Evolutionary conservation across 2,888 invertebrate genomes (phyloP).

Genomic region (Panopea generosa): DNA sequence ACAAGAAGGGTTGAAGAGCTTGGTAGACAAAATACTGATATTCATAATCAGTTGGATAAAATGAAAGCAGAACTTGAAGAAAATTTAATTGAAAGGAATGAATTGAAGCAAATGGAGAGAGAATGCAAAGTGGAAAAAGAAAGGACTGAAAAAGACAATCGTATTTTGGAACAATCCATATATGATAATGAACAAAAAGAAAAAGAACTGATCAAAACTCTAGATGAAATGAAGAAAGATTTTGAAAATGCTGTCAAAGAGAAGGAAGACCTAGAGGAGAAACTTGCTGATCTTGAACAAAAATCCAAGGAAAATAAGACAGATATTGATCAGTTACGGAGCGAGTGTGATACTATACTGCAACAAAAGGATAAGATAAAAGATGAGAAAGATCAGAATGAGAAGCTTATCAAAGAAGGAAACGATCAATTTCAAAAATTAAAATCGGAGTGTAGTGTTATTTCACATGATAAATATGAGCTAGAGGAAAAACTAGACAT

Average conservation of each 20-base stretch:
- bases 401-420: constrained; percentile 23
- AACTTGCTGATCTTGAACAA: constrained; percentile 34
- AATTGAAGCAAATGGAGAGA: constrained; percentile 30
- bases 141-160: constrained; percentile 30
- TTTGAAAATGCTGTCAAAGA: constrained; percentile 51
- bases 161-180: constrained; percentile 54
- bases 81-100: constrained; percentile 27
- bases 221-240: constrained; percentile 53
- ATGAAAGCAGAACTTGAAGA: constrained; percentile 33
- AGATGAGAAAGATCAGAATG: constrained; percentile 23
- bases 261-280: constrained; percentile 49
- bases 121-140: constrained; percentile 19
- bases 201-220: constrained; percentile 22
- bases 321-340: constrained; percentile 30
- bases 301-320: constrained; percentile 35
- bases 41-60: constrained; percentile 12
- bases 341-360: constrained; percentile 22
- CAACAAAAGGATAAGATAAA: constrained; percentile 33
- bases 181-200: constrained; percentile 57
- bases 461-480: constrained; percentile 55
- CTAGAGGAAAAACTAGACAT: constrained; percentile 48
- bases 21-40: constrained; percentile 20
- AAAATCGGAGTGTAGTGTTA: constrained; percentile 38
- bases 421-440: constrained; percentile 33
- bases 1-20: constrained; percentile 34